Base-by-base conservation (phyloP, 2,797 vertebrate species). In the Psittacula derbiana region DNA sequence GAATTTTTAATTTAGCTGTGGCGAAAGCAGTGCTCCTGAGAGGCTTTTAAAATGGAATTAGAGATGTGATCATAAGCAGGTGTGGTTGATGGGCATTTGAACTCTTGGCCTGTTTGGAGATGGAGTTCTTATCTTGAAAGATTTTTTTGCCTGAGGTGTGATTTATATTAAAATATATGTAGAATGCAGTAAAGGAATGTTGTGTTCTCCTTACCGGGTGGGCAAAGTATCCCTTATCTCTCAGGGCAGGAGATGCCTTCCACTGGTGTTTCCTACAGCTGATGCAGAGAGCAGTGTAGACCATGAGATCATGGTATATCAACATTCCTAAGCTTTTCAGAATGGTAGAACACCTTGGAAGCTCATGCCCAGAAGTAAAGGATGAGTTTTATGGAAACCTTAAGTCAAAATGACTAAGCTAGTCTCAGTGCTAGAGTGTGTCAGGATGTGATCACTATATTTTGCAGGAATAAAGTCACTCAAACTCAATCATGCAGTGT, bases 131-230 rank as follows among this genome's bases (percentile, higher is more conserved):
- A 73, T 97, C 98, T 97, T 87, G 50, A 57, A 82, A 67, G 25
- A 20, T 20, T 62, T 98, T 58, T 98, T 95, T 99, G 95, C 97
- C 38, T 97, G 97, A 78, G 28, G 8, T n/a, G n/a, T 93, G 87
- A 97, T 91, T 90, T 84, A 17, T 64, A 31, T 78, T 86, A 80
- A 92, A 91, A 69, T 43, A n/a, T 6, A 24, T 20, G 6, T 65
- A 57, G 61, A 61, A 61, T 36, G 13, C 19, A 8, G 50, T 52
- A 47, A 71, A 65, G 66, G 16, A 65, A 30, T 53, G 44, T 20
- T 80, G 13, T 67, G 5, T 65, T 92, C 44, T 43, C 46, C 21
- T 17, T 80, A 2, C 21, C 64, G 58, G 19, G 25, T 82, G 23
- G 66, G 52, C 78, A 28, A 53, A 65, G 19, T 43, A 71, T 82